phyloP scores from a whole-genome alignment of 2,113 vertebrate species.

The Callaeas wilsoni region DNA sequence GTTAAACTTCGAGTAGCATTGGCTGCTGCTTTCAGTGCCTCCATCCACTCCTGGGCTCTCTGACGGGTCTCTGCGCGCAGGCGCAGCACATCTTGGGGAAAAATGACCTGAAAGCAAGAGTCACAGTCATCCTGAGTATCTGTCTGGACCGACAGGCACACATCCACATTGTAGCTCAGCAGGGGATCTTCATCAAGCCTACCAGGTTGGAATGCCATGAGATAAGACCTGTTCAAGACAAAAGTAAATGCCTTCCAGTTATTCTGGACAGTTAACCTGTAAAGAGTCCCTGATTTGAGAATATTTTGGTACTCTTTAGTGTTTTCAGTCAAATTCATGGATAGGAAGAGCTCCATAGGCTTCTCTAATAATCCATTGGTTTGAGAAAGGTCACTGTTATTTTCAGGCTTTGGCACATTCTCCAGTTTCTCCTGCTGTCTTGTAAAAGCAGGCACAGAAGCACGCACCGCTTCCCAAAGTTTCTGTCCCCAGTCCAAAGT shows the following conservation, averaged over 20 bases:
- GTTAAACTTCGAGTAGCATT: slow-evolving; percentile 68
- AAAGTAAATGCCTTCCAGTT: slow-evolving; percentile 94
- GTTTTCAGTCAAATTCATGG: slow-evolving; percentile 61
- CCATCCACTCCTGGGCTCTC: slow-evolving; percentile 89
- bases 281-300: slow-evolving; percentile 86
- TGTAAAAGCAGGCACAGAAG: slow-evolving; percentile 62
- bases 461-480: slow-evolving; percentile 85
- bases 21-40: slow-evolving; percentile 78
- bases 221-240: slow-evolving; percentile 81
- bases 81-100: slow-evolving; percentile 84
- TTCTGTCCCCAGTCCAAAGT: slow-evolving; percentile 89
- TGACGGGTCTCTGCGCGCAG: slow-evolving; percentile 83
- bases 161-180: slow-evolving; percentile 78
- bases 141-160: slow-evolving; percentile 82
- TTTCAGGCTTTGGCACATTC: slow-evolving; percentile 44
- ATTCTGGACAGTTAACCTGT: slow-evolving; percentile 85
- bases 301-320: slow-evolving; percentile 76
- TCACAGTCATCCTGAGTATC: slow-evolving; percentile 77
- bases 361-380: slow-evolving; percentile 62
- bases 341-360: slow-evolving; percentile 74
- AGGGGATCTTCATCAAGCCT: slow-evolving; percentile 84
- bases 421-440: slow-evolving; percentile 59
- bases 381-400: slow-evolving; percentile 42
- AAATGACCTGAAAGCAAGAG: slow-evolving; percentile 86
- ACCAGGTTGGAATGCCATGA: slow-evolving; percentile 86